Conservation (phyloP, 2,797 vertebrate species). For the Notolepis coatsorum region DNA sequence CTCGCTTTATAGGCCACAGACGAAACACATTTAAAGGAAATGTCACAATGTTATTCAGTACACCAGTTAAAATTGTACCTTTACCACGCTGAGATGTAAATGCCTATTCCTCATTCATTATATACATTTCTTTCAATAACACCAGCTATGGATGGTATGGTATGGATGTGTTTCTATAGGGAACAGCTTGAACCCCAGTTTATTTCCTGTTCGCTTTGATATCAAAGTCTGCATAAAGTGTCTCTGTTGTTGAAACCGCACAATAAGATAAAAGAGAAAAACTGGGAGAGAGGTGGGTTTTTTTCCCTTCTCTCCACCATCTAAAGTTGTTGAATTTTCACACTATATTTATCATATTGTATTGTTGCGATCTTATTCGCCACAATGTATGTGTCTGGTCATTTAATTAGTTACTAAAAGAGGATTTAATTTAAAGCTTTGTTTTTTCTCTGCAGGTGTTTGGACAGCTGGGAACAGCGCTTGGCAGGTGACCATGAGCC, state of each 20-base stretch:
- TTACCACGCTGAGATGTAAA: background rate
- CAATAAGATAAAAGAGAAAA: background rate
- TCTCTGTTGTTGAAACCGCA: too few relatives aligned
- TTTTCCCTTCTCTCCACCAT: background rate
- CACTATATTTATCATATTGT: background rate
- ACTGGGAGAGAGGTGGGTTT: background rate
- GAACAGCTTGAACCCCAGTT: too few relatives aligned
- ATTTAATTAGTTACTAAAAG: background rate
- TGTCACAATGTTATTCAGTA: background rate
- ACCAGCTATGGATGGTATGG: background rate
- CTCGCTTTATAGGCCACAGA: too few relatives aligned
- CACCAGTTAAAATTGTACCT: background rate
- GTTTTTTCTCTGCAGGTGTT: conserved; percentile 48
- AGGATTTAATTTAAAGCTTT: too few relatives aligned
- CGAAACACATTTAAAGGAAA: background rate
- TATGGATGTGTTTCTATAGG: too few relatives aligned
- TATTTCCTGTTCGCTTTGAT: too few relatives aligned
- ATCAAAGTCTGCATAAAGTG: too few relatives aligned
- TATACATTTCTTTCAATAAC: background rate
- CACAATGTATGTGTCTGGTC: background rate
- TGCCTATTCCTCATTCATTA: background rate
- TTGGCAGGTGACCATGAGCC: conserved; percentile 78
- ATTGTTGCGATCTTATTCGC: conserved; percentile 9
- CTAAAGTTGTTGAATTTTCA: background rate
- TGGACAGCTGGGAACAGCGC: conserved; percentile 29